A percentile compares a stretch with the other conserved stretches of the same genome.
Evolutionary conservation across 2,888 invertebrate species (phyloP).

Genomic region (Cephus nigrinus): DNA sequence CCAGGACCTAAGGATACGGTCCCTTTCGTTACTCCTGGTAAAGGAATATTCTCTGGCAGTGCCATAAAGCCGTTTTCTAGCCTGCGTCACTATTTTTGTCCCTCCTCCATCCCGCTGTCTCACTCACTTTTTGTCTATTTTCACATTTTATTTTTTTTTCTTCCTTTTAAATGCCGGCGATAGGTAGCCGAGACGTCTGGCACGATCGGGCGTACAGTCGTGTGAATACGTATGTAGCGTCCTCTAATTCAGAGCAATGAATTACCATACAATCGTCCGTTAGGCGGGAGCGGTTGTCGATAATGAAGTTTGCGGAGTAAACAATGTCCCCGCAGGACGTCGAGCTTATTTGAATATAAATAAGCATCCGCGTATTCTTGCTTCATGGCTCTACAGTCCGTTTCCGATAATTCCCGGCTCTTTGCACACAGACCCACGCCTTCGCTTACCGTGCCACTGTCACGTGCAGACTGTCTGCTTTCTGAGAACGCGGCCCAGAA

Average conservation of each 20-base stretch:
- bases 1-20: background rate
- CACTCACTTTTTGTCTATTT: background rate
- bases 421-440: background rate
- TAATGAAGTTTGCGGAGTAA: background rate
- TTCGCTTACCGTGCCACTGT: background rate
- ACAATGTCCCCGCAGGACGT: conserved; percentile 6
- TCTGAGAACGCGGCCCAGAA: background rate
- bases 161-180: background rate
- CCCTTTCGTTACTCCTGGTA: conserved; percentile 1
- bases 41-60: conserved; percentile 15
- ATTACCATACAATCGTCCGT: conserved; percentile 3
- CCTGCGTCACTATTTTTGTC: background rate
- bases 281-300: background rate
- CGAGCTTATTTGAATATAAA: conserved; percentile 7
- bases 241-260: conserved; percentile 1
- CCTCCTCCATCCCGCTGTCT: background rate
- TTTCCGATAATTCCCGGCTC: background rate
- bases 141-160: background rate
- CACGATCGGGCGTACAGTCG: background rate
- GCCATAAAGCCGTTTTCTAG: conserved; percentile 14
- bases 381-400: background rate
- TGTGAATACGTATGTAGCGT: background rate
- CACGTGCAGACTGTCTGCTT: background rate
- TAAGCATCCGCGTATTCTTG: background rate
- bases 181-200: background rate